Base-by-base conservation (phyloP, 1,140 invertebrate genomes). In the Atta cephalotes region DNA sequence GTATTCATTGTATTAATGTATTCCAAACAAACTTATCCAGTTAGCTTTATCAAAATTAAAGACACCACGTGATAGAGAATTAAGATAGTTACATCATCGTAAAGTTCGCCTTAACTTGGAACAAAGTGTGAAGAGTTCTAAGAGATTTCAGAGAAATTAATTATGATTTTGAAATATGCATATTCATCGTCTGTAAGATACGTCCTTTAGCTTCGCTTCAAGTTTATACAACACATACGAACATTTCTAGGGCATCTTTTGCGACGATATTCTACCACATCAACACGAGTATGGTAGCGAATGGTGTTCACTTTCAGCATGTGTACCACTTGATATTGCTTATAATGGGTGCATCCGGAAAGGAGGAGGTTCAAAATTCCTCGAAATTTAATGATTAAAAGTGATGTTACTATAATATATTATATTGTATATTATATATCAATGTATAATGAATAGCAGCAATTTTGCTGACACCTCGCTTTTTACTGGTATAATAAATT, bases 281-380 rank as follows among this genome's bases (percentile, higher is more conserved):
- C 39, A 10, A 45, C 39, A 45, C 39, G 39, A 45, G 39, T 21
- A 49, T 62, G 60, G 81, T n/a, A 66, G 31, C 49, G n/a, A 28
- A 78, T 12, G n/a, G 63, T 12, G 51, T 85, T 79, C 74, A 56
- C 63, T 89, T 85, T 89, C 85, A 86, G 62, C 87, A 86, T 89
- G 66, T 35, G 65, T 53, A 31, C 39, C 14, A 77, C 49, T 86
- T 62, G 81, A 79, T 85, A 71, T 53, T 28, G 53, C 10, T 71
- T 28, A 88, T 85, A 39, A 68, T 51, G 49, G 9, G 39, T 10
- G 39, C 2, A 45, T 45, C 10, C 10, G 39, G 39, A 3, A 10
- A 10, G 9, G 39, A 45, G 2, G 9, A 10, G 39, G 0, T 12
- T 10, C 9, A 10, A 45, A 45, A 45, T 10, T 45, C 9, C 0